Evolutionary conservation across 2,797 vertebrate species (phyloP).

Genomic region (Microchirus variegatus): DNA sequence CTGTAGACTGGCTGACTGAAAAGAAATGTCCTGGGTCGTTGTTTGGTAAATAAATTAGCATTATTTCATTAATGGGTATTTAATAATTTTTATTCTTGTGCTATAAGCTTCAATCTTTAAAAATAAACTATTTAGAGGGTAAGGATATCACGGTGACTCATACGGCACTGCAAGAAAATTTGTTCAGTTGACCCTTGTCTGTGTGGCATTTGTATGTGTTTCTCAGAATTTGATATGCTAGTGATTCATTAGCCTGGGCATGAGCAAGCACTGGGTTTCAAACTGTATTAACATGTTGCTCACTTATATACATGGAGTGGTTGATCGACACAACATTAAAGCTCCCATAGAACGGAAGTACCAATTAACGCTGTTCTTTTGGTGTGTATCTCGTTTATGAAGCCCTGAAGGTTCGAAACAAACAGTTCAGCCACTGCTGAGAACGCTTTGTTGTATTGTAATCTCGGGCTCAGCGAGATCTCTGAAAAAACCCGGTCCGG

Average conservation of each 20-base stretch:
- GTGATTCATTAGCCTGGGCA: conserved; percentile 32
- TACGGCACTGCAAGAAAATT: no score
- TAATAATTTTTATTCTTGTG: background rate
- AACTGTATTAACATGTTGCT: conserved; percentile 46
- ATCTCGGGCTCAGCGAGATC: no score
- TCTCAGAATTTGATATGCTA: conserved; percentile 32
- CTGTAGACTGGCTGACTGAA: conserved; percentile 61
- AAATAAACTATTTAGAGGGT: conserved; percentile 22
- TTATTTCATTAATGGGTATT: background rate
- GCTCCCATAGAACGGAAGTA: no score
- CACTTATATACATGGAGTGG: conserved; percentile 28
- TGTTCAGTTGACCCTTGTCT: background rate
- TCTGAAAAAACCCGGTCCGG: no score
- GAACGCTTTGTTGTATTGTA: no score
- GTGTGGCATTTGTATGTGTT: conserved; percentile 1
- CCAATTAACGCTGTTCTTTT: no score
- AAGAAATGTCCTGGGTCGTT: conserved; percentile 29
- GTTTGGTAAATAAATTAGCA: conserved; percentile 29
- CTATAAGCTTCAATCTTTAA: conserved; percentile 17
- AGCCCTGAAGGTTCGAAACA: no score
- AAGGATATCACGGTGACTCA: background rate
- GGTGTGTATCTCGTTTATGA: no score
- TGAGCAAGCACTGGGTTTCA: conserved; percentile 28
- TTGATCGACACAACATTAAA: no score
- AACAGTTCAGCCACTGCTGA: no score